Base-by-base conservation (phyloP, 2,888 invertebrate species). In the Chloromyia formosa region DNA sequence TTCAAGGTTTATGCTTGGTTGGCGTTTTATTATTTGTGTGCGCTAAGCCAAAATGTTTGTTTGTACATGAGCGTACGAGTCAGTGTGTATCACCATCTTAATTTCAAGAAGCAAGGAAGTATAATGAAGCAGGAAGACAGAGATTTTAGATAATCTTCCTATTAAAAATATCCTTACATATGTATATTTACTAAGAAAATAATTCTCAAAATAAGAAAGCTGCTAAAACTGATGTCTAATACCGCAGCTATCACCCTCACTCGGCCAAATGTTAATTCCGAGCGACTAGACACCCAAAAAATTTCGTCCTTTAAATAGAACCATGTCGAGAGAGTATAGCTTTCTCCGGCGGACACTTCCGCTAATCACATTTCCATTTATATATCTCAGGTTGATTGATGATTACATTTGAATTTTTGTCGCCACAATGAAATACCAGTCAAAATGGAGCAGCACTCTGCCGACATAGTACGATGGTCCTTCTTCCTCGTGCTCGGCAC, bases 321-420 rank as follows among this genome's bases (percentile, higher is more conserved):
- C 16, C 18, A 12, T 35, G 35, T 40, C n/a, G 14, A n/a, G 40
- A 54, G 54, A 53, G 27, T 35, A 35, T 54, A 27, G 66, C 66
- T 49, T 12, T 20, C 20, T 22, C 16, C 23, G 60, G 20, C 61
- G 61, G 75, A 72, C 74, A 75, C 74, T 77, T 77, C 76, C 76
- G 76, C 74, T 71, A 77, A 77, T 77, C 76, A 77, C 53, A 72
- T 53, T 66, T 75, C 71, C 73, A 68, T 74, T 76, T 73, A 73
- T 75, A 62, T 75, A 75, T 75, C 71, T 64, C 61, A 45, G 54
- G 71, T 76, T 77, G 76, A 77, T 77, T 77, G 76, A 77, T 77
- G 75, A 77, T 66, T 75, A 27, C n/a, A 64, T 62, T 64, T 49
- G 61, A 54, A 54, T 61, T 18, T 64, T 62, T 61, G 61, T n/a